Conservation (phyloP, 2,113 vertebrate genomes). For the Onychostoma macrolepis region DNA sequence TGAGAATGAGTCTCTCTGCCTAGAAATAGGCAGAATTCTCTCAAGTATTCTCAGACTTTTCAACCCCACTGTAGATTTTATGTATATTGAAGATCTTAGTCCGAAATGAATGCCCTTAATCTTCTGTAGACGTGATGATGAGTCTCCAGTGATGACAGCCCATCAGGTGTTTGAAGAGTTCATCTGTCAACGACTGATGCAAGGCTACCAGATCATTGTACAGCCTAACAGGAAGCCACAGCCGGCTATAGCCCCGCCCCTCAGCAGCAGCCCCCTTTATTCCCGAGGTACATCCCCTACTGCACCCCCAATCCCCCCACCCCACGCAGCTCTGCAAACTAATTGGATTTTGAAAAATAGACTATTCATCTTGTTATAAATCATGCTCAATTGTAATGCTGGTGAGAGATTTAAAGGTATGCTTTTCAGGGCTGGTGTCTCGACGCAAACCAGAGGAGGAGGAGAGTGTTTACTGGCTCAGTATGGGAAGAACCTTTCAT, state of each 20-base stretch:
- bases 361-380: not conserved
- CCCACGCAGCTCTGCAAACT: not conserved
- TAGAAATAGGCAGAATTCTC: not conserved
- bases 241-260: slow-evolving; percentile 77
- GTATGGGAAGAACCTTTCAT: slow-evolving; percentile 97
- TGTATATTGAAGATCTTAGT: not conserved
- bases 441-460: slow-evolving; percentile 86
- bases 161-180: slow-evolving; percentile 98
- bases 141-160: slow-evolving; percentile 87
- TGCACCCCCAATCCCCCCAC: not conserved
- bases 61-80: not conserved
- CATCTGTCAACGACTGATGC: slow-evolving; percentile 97
- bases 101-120: not conserved
- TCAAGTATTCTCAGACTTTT: not conserved
- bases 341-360: not conserved
- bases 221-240: slow-evolving; percentile 84
- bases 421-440: slow-evolving; percentile 85
- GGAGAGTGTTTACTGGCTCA: slow-evolving; percentile 94
- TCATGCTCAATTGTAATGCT: not conserved
- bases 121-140: slow-evolving; percentile 88
- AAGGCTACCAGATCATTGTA: slow-evolving; percentile 98
- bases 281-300: slow-evolving; percentile 80
- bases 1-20: not conserved
- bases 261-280: slow-evolving; percentile 96
- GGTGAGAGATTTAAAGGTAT: not conserved